phyloP scores from a whole-genome alignment of 2,888 invertebrate genomes.

The Melieria omissa region DNA sequence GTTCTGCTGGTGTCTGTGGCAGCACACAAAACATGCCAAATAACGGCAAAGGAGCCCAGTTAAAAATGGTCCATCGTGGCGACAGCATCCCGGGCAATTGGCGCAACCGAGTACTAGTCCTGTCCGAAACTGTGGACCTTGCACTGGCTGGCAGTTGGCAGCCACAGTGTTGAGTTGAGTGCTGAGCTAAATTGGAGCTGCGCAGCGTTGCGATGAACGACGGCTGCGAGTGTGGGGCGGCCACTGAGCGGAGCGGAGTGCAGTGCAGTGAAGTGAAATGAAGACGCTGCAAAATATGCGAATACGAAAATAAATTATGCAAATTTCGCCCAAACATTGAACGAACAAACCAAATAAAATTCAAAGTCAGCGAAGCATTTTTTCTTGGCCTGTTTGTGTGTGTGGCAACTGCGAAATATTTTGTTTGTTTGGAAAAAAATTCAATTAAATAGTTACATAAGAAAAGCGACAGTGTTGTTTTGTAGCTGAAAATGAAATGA shows the following conservation, averaged over 20 bases:
- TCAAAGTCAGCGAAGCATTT: not conserved
- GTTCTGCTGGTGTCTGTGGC: slow-evolving; percentile 17
- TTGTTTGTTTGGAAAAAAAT: too few species aligned
- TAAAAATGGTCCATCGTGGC: slow-evolving; percentile 66
- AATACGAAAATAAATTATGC: not conserved
- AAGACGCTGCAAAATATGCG: slow-evolving; percentile 1
- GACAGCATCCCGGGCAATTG: slow-evolving; percentile 61
- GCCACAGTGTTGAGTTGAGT: not conserved
- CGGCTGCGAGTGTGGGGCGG: slow-evolving; percentile 19
- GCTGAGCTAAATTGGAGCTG: slow-evolving; percentile 25
- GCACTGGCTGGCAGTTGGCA: slow-evolving; percentile 21
- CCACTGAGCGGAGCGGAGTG: not conserved
- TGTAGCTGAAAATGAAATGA: too few species aligned
- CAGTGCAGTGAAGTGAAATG: slow-evolving; percentile 8
- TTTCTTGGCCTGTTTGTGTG: slow-evolving; percentile 6
- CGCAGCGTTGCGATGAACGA: slow-evolving; percentile 1
- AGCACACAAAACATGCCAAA: slow-evolving; percentile 44
- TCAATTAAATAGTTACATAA: too few species aligned
- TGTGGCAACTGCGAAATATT: not conserved
- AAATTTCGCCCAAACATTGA: not conserved
- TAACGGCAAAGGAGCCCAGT: slow-evolving; percentile 55
- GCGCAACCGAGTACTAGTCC: slow-evolving; percentile 35
- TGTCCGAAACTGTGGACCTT: slow-evolving; percentile 21
- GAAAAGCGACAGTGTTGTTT: too few species aligned
- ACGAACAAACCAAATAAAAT: slow-evolving; percentile 4